phyloP scores from a whole-genome alignment of 2,888 invertebrate species.

The Epinotia brunnichana region DNA sequence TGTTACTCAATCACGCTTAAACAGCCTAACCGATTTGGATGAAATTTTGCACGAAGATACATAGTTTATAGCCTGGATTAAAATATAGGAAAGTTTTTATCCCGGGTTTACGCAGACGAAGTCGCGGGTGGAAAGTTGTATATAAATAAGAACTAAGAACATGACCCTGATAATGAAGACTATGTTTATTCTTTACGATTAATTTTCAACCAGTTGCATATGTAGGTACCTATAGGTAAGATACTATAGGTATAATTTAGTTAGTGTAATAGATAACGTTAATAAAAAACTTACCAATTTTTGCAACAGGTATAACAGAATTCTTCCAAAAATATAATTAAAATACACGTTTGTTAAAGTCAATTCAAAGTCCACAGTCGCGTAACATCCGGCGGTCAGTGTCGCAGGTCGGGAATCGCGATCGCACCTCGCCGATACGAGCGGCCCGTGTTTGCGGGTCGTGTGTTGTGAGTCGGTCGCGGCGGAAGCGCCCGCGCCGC shows the following conservation, averaged over 20 bases:
- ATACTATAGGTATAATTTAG: too few species aligned
- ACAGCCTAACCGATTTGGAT: too few species aligned
- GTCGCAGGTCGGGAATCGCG: slow-evolving; percentile 9
- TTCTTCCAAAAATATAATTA: background rate
- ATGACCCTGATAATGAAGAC: background rate
- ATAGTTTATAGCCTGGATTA: too few species aligned
- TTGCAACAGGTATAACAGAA: background rate
- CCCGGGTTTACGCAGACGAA: too few species aligned
- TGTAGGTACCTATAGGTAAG: background rate
- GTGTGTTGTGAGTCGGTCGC: slow-evolving; percentile 36
- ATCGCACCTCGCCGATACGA: slow-evolving; percentile 45
- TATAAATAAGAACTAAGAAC: too few species aligned
- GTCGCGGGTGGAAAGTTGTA: too few species aligned
- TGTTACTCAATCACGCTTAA: too few species aligned
- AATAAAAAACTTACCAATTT: slow-evolving; percentile 28
- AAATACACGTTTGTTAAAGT: slow-evolving; percentile 21
- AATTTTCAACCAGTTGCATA: too few species aligned
- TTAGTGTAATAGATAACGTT: background rate
- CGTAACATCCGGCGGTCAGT: slow-evolving; percentile 40
- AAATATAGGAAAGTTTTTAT: too few species aligned
- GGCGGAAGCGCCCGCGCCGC: slow-evolving; percentile 42
- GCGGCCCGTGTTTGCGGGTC: slow-evolving; percentile 47
- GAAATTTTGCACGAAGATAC: too few species aligned
- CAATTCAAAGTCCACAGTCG: slow-evolving; percentile 42
- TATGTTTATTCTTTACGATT: too few species aligned